A percentile compares a stretch with the other conserved stretches of the same genome.
These are phyloP conservation scores for Drosophila prosaltans DNA, from an alignment of 1,140 invertebrate genomes.

Conservation along the genomic window DNA sequence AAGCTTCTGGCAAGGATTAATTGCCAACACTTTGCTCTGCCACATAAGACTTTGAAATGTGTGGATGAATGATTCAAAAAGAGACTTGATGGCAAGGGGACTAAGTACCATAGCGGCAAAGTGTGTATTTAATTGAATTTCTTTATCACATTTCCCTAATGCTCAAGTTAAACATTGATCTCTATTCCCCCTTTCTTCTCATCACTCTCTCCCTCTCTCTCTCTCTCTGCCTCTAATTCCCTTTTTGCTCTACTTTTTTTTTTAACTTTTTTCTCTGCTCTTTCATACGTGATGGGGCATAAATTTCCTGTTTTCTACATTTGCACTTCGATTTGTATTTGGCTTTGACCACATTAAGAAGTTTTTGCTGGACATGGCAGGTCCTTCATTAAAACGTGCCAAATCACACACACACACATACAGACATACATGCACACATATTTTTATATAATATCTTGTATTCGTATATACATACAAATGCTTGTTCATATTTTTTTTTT, in stretches of 20 bases:
- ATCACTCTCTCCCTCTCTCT: neutral
- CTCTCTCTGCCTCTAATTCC: neutral
- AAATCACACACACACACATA: neutral
- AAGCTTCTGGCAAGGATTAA: constrained; percentile 12
- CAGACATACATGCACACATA: neutral
- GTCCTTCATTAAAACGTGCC: neutral
- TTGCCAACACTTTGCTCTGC: constrained; percentile 11
- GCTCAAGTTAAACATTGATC: constrained; percentile 12
- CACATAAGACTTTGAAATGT: constrained; percentile 3
- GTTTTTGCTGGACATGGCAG: constrained; percentile 2
- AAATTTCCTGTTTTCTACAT: constrained; percentile 4
- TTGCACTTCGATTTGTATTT: constrained; percentile 7
- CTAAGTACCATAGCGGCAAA: no score
- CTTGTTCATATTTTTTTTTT: no score
- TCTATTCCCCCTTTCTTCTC: neutral
- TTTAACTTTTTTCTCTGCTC: neutral
- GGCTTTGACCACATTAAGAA: neutral
- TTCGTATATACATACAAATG: no score
- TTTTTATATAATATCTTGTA: neutral
- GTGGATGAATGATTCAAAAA: neutral
- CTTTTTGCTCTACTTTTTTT: neutral
- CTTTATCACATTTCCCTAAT: constrained; percentile 11
- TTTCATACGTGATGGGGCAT: neutral
- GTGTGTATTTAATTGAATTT: constrained; percentile 2
- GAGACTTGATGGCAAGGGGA: neutral